Conservation (phyloP, 2,888 invertebrate species). For the Nomada ruficornis region DNA sequence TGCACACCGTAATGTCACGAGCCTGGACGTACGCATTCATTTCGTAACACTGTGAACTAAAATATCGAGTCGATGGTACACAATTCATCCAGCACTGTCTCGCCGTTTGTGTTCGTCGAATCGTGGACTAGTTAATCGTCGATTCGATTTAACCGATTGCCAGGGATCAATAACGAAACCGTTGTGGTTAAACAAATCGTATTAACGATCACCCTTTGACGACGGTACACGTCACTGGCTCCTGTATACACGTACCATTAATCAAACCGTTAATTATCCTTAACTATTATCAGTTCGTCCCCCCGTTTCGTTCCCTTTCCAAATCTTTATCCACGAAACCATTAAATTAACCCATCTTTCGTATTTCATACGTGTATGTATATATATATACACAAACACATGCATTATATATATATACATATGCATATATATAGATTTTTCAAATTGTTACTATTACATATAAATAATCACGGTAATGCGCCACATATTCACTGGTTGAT, state of each 20-base stretch:
- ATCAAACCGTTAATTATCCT: conserved; percentile 18
- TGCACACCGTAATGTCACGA: not conserved
- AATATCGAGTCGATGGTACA: not conserved
- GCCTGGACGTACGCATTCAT: not conserved
- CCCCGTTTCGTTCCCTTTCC: not conserved
- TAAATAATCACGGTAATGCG: conserved; percentile 83
- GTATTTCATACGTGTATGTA: conserved; percentile 71
- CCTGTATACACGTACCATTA: conserved; percentile 39
- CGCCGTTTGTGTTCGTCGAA: conserved; percentile 32
- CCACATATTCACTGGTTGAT: conserved; percentile 82
- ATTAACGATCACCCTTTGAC: conserved; percentile 49
- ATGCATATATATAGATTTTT: conserved; percentile 58
- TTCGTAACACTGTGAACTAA: no score
- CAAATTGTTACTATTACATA: conserved; percentile 77
- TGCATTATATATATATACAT: conserved; percentile 59
- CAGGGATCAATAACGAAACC: conserved; percentile 48
- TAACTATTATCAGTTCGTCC: conserved; percentile 7
- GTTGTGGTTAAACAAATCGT: conserved; percentile 53
- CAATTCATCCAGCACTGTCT: conserved; percentile 15
- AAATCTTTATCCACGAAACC: conserved; percentile 27
- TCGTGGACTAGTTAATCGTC: conserved; percentile 35
- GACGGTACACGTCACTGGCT: conserved; percentile 50
- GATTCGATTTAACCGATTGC: conserved; percentile 56
- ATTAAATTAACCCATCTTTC: conserved; percentile 66
- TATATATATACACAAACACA: conserved; percentile 47